Base-by-base conservation (phyloP, 2,113 vertebrate genomes). In the Takifugu flavidus region DNA sequence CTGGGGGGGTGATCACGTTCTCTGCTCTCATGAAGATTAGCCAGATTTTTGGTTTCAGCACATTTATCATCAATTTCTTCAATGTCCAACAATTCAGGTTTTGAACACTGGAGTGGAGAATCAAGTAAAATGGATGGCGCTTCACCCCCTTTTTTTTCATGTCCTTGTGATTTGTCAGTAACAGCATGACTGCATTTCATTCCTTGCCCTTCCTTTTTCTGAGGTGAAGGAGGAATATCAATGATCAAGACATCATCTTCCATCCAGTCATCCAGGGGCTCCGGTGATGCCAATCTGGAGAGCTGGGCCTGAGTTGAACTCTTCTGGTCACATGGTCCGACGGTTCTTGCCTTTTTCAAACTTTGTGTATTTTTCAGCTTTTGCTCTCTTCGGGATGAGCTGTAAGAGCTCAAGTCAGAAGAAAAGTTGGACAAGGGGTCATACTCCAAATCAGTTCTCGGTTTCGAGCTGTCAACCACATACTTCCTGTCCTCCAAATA, bases 381-480 rank as follows among this genome's bases (percentile, higher is more conserved):
- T 13, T 65, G 70, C 49, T 82, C 75, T 26, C 70, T 74, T 6
- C 42, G 28, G 7, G 73, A 65, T 3, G 78, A 80, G 65, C 71
- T 79, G 64, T 70, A 77, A 51, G 86, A 81, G 2, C 77, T 55
- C 2, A 90, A 13, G 34, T 72, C 88, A 26, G 91, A 76, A 55
- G 87, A 91, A 66, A 89, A 93, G 84, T 91, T 93, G 52, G 92
- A 88, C 43, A 90, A 82, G 13, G 91, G 89, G 54, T 93, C 86
- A 65, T 90, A 91, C 75, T 93, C 89, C 75, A 91, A 68, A 79
- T 90, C 88, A 42, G 84, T 88, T 70, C 70, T 90, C 14, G 88
- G 90, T 77, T 76, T 91, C 20, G 75, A 86, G 54, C 69, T 71
- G 68, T 90, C 87, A 59, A 90, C 54, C 29, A 89, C 69, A 25